Evolutionary conservation across 2,113 vertebrate species (phyloP), one percentile per base, ranked within the genome.

Genomic region (Mormyrus lacerda): DNA sequence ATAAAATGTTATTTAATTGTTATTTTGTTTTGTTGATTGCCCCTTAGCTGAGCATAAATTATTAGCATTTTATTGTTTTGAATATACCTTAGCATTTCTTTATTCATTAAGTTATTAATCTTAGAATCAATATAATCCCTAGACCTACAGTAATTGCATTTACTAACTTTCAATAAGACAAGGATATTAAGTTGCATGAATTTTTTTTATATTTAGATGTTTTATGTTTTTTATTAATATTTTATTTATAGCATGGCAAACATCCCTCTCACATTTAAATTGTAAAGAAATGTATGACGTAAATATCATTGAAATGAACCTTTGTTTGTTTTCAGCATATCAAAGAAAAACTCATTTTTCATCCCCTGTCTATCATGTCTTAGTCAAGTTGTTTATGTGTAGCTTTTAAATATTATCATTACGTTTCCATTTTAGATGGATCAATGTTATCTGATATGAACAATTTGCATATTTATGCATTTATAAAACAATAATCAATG

Each of bases 121-220:
- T 13, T 61, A 90, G 88, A 90, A n/a, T 91, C 90, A 24, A 90
- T 51, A 88, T 90, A 89, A 90, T 91, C 58, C 88, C 45, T 90
- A 89, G 84, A 73, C 89, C 53, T 45, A 91, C 91, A 91, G 89
- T 88, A 50, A 88, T 21, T 89, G 89, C 89, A 89, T 91, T 93
- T 87, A 92, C 55, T 84, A 45, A 55, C 24, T 27, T 88, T 89
- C 86, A 91, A 88, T 87, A 73, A 89, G 51, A 89, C 76, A 91
- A 88, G 91, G 91, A 91, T 89, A n/a, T 8, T 35, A 13, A 91
- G 91, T 92, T 93, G 90, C 92, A 93, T 93, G 83, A 35, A 58
- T 85, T 89, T 69, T 89, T 69, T n/a, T 47, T 55, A 55, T 55
- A 55, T 55, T 55, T 55, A 21, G 4, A 55, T 53, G 51, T 55